Conservation (phyloP, 2,113 vertebrate genomes). For the Hypocryptadius cinnamomeus region DNA sequence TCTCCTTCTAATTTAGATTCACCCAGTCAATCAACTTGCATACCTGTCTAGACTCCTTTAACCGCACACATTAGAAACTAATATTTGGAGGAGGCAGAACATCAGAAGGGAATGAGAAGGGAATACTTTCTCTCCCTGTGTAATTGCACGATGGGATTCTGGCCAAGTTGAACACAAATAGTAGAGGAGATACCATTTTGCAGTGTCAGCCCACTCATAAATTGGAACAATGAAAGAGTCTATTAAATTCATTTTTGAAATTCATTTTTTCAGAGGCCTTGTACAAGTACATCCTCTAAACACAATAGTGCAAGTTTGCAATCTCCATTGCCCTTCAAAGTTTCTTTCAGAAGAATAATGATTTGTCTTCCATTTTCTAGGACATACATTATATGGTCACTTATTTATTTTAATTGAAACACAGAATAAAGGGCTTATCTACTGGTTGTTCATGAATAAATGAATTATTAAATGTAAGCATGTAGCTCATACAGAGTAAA, state of each 20-base stretch:
- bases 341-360: not conserved
- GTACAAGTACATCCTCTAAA: not conserved
- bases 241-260: slow-evolving; percentile 32
- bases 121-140: not conserved
- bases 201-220: slow-evolving; percentile 24
- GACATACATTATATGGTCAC: not conserved
- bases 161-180: not conserved
- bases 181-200: not conserved
- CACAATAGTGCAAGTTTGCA: not conserved
- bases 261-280: not conserved
- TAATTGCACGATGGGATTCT: not conserved
- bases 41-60: slow-evolving; percentile 1
- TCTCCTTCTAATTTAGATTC: slow-evolving; percentile 6
- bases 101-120: not conserved
- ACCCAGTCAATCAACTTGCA: not conserved
- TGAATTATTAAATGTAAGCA: not conserved
- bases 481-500: not conserved
- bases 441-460: not conserved
- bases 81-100: not conserved
- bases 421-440: not conserved
- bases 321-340: not conserved
- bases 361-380: not conserved
- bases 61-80: not conserved
- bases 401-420: slow-evolving; percentile 10
- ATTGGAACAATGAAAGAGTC: not conserved